A percentile compares a stretch with the other conserved stretches of the same genome.
phyloP scores from a whole-genome alignment of 2,888 invertebrate genomes.

The Acanthosepion pharaonis region DNA sequence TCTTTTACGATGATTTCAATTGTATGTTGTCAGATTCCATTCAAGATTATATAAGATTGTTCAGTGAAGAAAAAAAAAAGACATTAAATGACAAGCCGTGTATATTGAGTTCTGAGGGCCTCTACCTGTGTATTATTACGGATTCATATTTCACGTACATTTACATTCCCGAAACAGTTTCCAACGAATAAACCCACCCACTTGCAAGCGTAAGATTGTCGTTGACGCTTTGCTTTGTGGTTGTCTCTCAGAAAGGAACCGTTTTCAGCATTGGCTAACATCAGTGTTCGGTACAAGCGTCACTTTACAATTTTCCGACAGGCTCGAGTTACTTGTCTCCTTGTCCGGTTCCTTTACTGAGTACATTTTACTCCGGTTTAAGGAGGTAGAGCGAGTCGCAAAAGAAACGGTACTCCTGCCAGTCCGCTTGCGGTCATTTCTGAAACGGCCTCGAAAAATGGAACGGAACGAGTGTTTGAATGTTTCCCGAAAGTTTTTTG shows the following conservation, averaged over 20 bases:
- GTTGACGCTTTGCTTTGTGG: too few relatives aligned
- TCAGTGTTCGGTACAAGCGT: not conserved
- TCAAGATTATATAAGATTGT: too few relatives aligned
- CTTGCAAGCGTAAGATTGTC: too few relatives aligned
- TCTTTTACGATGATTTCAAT: too few relatives aligned
- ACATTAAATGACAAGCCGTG: too few relatives aligned
- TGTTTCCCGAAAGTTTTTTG: constrained; percentile 80
- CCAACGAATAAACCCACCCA: too few relatives aligned
- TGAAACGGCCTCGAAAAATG: constrained; percentile 54
- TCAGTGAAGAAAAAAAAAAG: too few relatives aligned
- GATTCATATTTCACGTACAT: too few relatives aligned
- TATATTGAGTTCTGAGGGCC: too few relatives aligned
- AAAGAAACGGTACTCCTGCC: not conserved
- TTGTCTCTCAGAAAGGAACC: not conserved
- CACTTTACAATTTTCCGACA: not conserved
- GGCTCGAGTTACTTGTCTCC: not conserved
- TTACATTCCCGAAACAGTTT: too few relatives aligned
- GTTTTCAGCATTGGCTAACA: not conserved
- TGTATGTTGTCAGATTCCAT: too few relatives aligned
- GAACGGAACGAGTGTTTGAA: constrained; percentile 67
- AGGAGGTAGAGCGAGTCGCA: not conserved
- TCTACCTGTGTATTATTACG: too few relatives aligned
- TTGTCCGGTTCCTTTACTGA: not conserved
- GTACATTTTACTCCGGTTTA: constrained; percentile 46
- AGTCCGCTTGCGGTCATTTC: not conserved